A percentile compares a stretch with the other conserved stretches of the same genome.
Conservation (phyloP, 2,113 vertebrate genomes). For the Cephalopholis sonnerati region DNA sequence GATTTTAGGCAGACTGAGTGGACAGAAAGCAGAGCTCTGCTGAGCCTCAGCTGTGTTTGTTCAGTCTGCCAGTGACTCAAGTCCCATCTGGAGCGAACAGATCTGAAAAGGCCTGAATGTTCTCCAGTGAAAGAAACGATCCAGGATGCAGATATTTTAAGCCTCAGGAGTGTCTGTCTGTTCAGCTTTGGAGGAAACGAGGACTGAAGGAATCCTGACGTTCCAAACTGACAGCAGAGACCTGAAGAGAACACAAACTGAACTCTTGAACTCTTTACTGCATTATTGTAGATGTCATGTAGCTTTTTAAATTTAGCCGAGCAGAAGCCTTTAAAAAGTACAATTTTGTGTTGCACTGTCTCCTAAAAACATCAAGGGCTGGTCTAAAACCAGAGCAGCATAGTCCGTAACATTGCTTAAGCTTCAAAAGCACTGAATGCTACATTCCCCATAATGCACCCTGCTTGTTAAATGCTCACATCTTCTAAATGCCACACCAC, state of each 20-base stretch:
- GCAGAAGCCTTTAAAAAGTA: neutral
- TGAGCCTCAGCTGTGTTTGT: slow-evolving; percentile 50
- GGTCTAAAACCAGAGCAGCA: neutral
- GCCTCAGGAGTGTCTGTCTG: slow-evolving; percentile 16
- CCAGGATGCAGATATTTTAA: slow-evolving; percentile 47
- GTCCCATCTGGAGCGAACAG: slow-evolving; percentile 54
- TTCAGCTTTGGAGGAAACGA: slow-evolving; percentile 1
- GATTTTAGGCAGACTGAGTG: neutral
- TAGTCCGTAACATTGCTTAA: neutral
- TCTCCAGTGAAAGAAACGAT: slow-evolving; percentile 10
- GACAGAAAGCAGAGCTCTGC: slow-evolving; percentile 31
- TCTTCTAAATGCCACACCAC: neutral
- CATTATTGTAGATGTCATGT: neutral
- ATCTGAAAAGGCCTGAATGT: slow-evolving; percentile 39
- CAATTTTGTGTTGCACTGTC: neutral
- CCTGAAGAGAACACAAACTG: neutral
- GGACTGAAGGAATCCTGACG: slow-evolving; percentile 9
- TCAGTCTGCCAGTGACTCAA: slow-evolving; percentile 50
- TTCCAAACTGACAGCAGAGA: neutral
- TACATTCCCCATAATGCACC: neutral
- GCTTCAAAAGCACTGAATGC: neutral
- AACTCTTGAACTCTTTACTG: neutral
- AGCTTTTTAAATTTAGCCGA: neutral
- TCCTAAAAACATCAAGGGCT: neutral
- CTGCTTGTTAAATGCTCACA: neutral